Conservation (phyloP, 2,888 invertebrate genomes). For the Keiferia lycopersicella region DNA sequence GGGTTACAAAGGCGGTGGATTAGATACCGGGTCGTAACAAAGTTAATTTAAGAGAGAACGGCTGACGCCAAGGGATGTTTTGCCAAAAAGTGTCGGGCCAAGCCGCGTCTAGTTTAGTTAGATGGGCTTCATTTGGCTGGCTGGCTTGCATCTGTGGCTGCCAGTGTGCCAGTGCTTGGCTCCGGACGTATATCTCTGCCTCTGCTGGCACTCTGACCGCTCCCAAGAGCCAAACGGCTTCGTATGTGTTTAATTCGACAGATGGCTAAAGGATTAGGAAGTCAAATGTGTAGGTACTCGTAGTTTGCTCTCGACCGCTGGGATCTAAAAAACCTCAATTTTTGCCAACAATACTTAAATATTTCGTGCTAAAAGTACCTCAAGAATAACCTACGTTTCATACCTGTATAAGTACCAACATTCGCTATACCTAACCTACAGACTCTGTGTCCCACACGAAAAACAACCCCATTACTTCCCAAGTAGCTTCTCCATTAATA, state of each 20-base stretch:
- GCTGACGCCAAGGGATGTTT: conserved; percentile 29
- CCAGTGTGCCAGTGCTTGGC: conserved; percentile 51
- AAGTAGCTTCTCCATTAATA: background rate
- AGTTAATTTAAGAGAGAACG: conserved; percentile 29
- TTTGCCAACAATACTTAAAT: too few relatives aligned
- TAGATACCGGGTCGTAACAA: conserved; percentile 18
- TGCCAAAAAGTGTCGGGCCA: conserved; percentile 52
- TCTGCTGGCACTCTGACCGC: conserved; percentile 54
- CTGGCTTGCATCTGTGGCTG: conserved; percentile 52
- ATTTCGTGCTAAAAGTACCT: too few relatives aligned
- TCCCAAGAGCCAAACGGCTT: conserved; percentile 58
- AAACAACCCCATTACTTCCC: background rate
- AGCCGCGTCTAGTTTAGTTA: conserved; percentile 46
- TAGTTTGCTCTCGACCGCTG: background rate
- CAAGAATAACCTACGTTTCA: too few relatives aligned
- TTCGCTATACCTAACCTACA: too few relatives aligned
- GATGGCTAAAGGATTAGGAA: conserved; percentile 45
- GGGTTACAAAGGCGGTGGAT: background rate
- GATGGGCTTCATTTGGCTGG: conserved; percentile 62
- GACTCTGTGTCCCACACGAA: too few relatives aligned
- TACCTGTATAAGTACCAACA: too few relatives aligned
- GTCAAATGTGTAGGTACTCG: conserved; percentile 11
- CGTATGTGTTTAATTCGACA: conserved; percentile 52
- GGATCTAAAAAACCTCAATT: too few relatives aligned
- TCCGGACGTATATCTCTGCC: conserved; percentile 47